Percentiles rank a stretch among this genome's conserved stretches.
Evolutionary conservation across 2,797 vertebrate species (phyloP).

Genomic region (Chelmon rostratus): DNA sequence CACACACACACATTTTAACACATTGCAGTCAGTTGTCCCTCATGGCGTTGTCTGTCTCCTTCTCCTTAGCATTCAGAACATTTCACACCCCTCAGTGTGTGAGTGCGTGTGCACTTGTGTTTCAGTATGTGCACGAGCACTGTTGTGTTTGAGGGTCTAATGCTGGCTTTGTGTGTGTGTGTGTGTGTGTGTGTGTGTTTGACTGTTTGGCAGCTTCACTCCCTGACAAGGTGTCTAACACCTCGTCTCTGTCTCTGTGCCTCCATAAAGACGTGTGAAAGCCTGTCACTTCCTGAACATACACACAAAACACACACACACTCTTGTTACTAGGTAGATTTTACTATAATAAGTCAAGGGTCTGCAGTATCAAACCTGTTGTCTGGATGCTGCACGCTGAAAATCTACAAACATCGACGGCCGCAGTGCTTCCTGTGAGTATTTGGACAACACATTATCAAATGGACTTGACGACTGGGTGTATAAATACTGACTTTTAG

Average conservation of each 20-base stretch:
- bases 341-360: constrained; percentile 26
- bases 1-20: constrained; percentile 41
- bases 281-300: constrained; percentile 8
- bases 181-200: not conserved
- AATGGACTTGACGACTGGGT: not conserved
- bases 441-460: not conserved
- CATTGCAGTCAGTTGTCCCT: constrained; percentile 23
- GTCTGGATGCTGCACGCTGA: not conserved
- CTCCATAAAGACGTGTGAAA: constrained; percentile 47
- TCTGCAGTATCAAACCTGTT: not conserved
- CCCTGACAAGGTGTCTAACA: constrained; percentile 65
- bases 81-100: constrained; percentile 50
- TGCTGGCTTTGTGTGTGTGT: not conserved
- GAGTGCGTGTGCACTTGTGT: not conserved
- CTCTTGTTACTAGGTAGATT: constrained; percentile 56
- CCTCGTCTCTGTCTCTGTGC: constrained; percentile 24
- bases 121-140: not conserved
- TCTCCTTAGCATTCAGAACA: constrained; percentile 49
- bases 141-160: not conserved
- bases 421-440: not conserved
- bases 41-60: constrained; percentile 32
- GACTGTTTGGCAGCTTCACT: constrained; percentile 44
- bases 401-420: not conserved
- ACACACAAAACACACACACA: not conserved
- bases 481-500: not conserved